Conservation (phyloP, 2,113 vertebrate species). For the Casuarius casuarius region DNA sequence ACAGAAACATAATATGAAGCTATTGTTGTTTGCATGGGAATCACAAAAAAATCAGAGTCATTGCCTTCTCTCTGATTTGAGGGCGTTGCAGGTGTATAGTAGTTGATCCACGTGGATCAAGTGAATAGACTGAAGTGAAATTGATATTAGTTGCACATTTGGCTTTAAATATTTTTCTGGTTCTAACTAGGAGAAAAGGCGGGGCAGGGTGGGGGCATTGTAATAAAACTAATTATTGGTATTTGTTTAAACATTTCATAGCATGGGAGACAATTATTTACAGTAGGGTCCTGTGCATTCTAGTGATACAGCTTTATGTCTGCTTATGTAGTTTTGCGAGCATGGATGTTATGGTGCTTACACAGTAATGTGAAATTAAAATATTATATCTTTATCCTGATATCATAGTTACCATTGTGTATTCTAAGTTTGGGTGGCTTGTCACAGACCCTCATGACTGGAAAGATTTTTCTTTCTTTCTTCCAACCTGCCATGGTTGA, state of each 20-base stretch:
- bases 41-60: not conserved
- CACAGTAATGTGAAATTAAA: not conserved
- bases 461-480: not conserved
- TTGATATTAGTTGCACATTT: not conserved
- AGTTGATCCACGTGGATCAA: not conserved
- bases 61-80: not conserved
- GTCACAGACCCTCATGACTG: constrained; percentile 20
- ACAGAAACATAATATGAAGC: not conserved
- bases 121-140: not conserved
- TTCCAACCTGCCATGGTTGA: not conserved
- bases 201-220: fast-evolving
- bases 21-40: not conserved
- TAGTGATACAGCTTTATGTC: not conserved
- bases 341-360: not conserved
- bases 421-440: not conserved
- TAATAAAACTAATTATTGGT: not conserved
- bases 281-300: not conserved
- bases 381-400: not conserved
- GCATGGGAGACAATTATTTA: not conserved
- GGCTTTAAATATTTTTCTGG: not conserved
- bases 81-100: not conserved
- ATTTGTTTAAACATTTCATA: not conserved
- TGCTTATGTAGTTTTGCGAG: not conserved
- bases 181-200: not conserved
- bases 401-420: not conserved